Percentiles rank a stretch among this genome's conserved stretches.
Conservation (phyloP, 2,888 invertebrate genomes). For the Tiliacea aurago region DNA sequence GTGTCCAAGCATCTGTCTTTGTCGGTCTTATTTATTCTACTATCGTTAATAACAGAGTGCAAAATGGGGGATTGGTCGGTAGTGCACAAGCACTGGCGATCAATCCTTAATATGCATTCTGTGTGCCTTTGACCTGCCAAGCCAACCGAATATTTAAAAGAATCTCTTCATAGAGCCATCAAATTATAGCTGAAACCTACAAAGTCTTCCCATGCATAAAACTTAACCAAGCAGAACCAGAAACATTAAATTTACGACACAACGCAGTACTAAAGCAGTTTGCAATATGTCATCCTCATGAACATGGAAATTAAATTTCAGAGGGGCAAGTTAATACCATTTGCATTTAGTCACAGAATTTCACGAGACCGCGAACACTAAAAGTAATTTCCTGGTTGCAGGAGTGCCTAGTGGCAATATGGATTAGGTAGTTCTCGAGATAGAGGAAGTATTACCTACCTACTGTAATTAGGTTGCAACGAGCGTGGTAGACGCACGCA, state of each 20-base stretch:
- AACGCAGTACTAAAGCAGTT: constrained; percentile 4
- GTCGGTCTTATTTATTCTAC: not conserved
- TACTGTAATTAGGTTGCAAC: not conserved
- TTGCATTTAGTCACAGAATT: constrained; percentile 40
- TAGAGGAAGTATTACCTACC: constrained; percentile 1
- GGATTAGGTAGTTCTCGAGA: constrained; percentile 7
- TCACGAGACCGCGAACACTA: constrained; percentile 23
- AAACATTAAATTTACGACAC: constrained; percentile 12
- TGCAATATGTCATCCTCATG: constrained; percentile 27
- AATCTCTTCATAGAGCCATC: not conserved
- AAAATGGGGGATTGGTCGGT: not conserved
- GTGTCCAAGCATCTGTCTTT: constrained; percentile 7
- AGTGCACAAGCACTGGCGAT: not conserved
- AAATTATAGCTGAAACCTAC: constrained; percentile 1
- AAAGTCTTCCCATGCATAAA: not conserved
- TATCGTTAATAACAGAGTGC: not conserved
- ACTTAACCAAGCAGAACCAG: not conserved
- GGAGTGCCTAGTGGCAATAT: not conserved
- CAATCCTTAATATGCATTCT: not conserved
- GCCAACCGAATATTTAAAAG: not conserved
- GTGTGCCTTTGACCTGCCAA: too few relatives aligned
- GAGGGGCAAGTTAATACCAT: constrained; percentile 21
- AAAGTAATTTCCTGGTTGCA: constrained; percentile 25
- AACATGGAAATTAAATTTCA: constrained; percentile 49
- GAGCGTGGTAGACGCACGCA: not conserved